phyloP scores from a whole-genome alignment of 2,797 vertebrate genomes.

The Megaceryle alcyon region DNA sequence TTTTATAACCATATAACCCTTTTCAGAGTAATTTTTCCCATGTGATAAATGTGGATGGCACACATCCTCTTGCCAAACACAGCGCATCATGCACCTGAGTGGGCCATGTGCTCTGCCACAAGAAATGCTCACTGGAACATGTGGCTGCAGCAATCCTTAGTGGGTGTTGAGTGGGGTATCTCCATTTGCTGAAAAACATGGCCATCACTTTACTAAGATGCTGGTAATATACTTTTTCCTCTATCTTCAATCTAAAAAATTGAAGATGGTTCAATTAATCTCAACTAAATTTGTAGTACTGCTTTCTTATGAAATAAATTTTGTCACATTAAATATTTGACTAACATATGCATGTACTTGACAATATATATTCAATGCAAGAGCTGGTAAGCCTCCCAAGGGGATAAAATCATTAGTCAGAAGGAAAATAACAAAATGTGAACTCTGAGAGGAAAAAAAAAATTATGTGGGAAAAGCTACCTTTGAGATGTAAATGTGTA shows the following conservation, averaged over 20 bases:
- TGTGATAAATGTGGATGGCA: not conserved
- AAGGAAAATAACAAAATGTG: not conserved
- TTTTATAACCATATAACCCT: not conserved
- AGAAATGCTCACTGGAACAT: not conserved
- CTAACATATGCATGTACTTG: not conserved
- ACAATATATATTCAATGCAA: not conserved
- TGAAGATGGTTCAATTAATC: not conserved
- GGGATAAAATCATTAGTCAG: not conserved
- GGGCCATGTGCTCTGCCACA: not conserved
- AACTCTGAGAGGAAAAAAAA: not conserved
- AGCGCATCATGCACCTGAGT: not conserved
- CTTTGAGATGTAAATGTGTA: not conserved
- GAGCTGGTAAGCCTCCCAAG: not conserved
- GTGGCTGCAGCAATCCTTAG: not conserved
- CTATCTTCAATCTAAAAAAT: not conserved
- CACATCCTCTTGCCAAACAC: not conserved
- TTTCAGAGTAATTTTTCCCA: not conserved
- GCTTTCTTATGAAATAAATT: not conserved
- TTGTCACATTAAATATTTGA: not conserved
- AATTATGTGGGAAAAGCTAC: not conserved
- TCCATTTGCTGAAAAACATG: not conserved
- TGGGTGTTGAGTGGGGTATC: not conserved
- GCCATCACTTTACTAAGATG: not conserved
- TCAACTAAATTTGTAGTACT: not conserved
- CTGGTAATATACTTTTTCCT: not conserved